Evolutionary conservation across 2,888 invertebrate genomes (phyloP), one percentile per base, ranked within the genome.

Genomic region (Toxonevra muliebris): DNA sequence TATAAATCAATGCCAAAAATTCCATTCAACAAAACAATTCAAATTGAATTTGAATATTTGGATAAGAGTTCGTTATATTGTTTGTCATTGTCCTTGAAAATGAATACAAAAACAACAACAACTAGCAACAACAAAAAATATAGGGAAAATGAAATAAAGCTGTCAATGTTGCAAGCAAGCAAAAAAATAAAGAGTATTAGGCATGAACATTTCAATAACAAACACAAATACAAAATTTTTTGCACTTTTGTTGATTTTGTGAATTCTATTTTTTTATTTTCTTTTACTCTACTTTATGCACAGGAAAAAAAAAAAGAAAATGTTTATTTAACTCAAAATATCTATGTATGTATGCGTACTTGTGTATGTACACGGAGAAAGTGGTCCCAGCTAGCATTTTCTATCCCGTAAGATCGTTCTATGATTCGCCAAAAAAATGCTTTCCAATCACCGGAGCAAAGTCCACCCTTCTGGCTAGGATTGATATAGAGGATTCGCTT

Each of bases 41-140:
- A 59, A 59, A 59, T 15, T 59, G 43, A 43, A 43, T 48, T 59
- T 13, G 59, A 43, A 43, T 59, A 59, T 59, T 54, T 59, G 59
- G 15, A 59, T 59, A 59, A 42, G 59, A 17, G 41, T 19, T 43
- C 59, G 59, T 59, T 59, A 43, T 43, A 42, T 59, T 59, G 59
- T 59, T 59, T 59, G 43, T 41, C 59, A 43, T 41, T 43, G 59
- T 59, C 59, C 59, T 59, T 59, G 59, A 59, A 43, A 59, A 41
- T 17, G 59, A 8, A 59, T 13, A 13, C 12, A 48, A 8, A 13
- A 48, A 48, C 48, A 48, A 13, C 48, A 48, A 48, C 48, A n/a
- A 10, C 48, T 48, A 7, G 30, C 3, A 7, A 2, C n/a, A n/a
- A 4, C 30, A 30, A 30, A 30, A 30, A 30, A 30, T 30, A 30